phyloP scores from a whole-genome alignment of 2,888 invertebrate genomes.

The Hirtodrosophila trivittata region DNA sequence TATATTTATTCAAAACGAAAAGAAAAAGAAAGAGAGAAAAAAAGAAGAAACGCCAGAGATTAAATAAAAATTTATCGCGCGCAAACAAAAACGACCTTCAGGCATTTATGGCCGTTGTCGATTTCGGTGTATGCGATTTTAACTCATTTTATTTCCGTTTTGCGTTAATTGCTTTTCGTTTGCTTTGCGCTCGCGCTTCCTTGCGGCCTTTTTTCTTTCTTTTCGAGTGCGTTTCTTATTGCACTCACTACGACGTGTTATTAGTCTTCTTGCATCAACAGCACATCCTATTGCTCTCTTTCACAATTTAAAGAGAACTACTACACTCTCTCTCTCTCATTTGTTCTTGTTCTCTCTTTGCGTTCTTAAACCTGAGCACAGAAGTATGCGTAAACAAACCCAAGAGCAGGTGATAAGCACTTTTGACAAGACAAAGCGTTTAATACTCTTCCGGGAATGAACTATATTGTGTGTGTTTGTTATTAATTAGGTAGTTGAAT shows the following conservation, averaged over 20 bases:
- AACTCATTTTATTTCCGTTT: slow-evolving; percentile 41
- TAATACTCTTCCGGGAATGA: slow-evolving; percentile 14
- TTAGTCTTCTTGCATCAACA: too few species aligned
- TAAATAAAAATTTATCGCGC: slow-evolving; percentile 44
- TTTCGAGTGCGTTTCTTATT: neutral
- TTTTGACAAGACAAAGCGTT: neutral
- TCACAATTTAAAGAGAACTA: too few species aligned
- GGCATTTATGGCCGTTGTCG: slow-evolving; percentile 33
- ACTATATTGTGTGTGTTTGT: too few species aligned
- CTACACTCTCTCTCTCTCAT: neutral
- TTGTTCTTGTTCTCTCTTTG: neutral
- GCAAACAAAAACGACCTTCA: slow-evolving; percentile 72
- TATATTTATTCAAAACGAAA: slow-evolving; percentile 54
- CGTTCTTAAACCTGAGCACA: neutral
- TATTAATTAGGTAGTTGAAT: too few species aligned
- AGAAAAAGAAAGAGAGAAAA: slow-evolving; percentile 14
- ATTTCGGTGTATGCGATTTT: slow-evolving; percentile 21
- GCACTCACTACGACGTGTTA: too few species aligned
- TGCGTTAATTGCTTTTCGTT: slow-evolving; percentile 34
- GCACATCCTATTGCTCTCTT: too few species aligned
- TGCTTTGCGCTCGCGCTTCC: slow-evolving; percentile 20
- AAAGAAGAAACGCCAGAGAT: slow-evolving; percentile 3
- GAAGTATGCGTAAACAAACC: slow-evolving; percentile 15
- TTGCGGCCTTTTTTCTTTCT: slow-evolving; percentile 23
- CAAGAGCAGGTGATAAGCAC: neutral